Evolutionary conservation across 1,140 invertebrate species (phyloP), one percentile per base, ranked within the genome.

Genomic region (Listronotus bonariensis): DNA sequence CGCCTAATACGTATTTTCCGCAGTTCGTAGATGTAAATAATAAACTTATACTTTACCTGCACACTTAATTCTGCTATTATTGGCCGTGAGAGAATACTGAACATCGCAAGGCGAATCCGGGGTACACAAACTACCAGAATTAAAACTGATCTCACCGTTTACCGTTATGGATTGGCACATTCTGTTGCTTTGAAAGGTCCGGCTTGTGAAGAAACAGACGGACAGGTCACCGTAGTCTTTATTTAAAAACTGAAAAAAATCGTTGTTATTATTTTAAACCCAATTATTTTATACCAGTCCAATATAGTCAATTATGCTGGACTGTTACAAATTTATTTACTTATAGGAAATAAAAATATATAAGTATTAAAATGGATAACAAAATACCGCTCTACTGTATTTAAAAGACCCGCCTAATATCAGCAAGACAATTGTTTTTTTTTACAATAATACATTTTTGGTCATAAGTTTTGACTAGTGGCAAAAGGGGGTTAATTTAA

Each of bases 141-240:
- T 67, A 67, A 74, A 71, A 61, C 52, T 71, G 63, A 73, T 65
- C 70, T 72, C 72, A 69, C 58, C 57, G 53, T 70, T 74, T 67
- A 67, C 73, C 57, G 70, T 71, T 71, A 75, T 12, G 9, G 34
- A 40, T 69, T 69, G 70, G 56, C 72, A 76, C 56, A 51, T 12
- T 69, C 67, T 69, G 60, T 72, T 63, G 20, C 49, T 43, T 49
- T 38, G 52, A 40, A 43, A 41, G 51, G 49, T 69, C 52, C 48
- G 56, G 31, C 62, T 75, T 48, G 56, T 62, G 42, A 65, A 62
- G 36, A 65, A 67, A 48, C 74, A 77, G 26, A 77, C 67, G 14
- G 62, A 56, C n/a, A 76, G 46, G 58, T 73, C 66, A 15, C 74
- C 74, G 52, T 74, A 74, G 32, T 68, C 52, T 45, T 65, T 68